These are phyloP conservation scores for Brachyptera risi DNA, from an alignment of 2,888 invertebrate species.

Conservation along the genomic window DNA sequence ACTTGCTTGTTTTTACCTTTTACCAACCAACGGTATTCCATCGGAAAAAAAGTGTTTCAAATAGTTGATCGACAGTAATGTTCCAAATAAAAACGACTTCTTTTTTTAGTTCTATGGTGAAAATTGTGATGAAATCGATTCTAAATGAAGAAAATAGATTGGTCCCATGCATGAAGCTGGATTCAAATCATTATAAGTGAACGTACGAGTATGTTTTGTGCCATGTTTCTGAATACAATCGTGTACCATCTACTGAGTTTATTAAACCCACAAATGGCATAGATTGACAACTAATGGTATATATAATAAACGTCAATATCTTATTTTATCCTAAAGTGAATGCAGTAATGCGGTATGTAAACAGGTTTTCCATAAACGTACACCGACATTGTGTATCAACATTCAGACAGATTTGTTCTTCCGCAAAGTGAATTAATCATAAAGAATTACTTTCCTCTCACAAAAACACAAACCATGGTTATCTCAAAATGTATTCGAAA, in stretches of 20 bases:
- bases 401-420: neutral
- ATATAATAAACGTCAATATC: conserved; percentile 4
- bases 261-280: conserved; percentile 2
- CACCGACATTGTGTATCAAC: neutral
- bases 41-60: neutral
- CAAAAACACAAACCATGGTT: too few species aligned
- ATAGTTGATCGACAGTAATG: neutral
- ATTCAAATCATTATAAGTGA: too few species aligned
- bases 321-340: neutral
- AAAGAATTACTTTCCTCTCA: too few species aligned
- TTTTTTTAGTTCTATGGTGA: too few species aligned
- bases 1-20: neutral
- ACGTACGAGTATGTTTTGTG: too few species aligned
- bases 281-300: conserved; percentile 1
- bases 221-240: too few species aligned
- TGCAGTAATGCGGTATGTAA: conserved; percentile 4
- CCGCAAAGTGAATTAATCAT: neutral
- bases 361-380: conserved; percentile 1
- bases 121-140: too few species aligned
- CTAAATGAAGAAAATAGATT: too few species aligned
- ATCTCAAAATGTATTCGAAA: too few species aligned
- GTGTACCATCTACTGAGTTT: conserved; percentile 4
- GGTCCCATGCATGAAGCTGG: too few species aligned
- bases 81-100: neutral
- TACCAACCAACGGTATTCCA: conserved; percentile 9